phyloP scores from a whole-genome alignment of 1,140 invertebrate genomes.

The Maniola jurtina region DNA sequence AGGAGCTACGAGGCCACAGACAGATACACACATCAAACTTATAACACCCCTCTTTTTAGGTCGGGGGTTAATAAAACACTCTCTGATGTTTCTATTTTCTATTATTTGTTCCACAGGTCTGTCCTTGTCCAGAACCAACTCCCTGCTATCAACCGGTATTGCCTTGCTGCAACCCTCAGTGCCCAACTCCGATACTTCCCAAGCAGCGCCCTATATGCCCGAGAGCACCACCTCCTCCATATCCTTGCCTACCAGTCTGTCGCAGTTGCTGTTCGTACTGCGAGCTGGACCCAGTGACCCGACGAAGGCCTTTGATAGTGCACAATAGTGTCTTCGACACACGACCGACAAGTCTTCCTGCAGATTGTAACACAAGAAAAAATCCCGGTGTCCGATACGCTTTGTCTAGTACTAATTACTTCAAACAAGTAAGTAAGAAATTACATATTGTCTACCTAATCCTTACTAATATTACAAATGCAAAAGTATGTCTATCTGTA shows the following conservation, averaged over 20 bases:
- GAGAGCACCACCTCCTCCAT: conserved; percentile 51
- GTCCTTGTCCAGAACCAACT: conserved; percentile 58
- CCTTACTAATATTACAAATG: no score
- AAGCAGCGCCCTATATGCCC: conserved; percentile 67
- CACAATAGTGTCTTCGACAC: conserved; percentile 57
- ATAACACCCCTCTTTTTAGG: no score
- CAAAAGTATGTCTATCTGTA: no score
- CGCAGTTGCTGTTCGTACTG: conserved; percentile 57
- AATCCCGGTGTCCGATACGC: conserved; percentile 58
- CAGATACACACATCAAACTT: no score
- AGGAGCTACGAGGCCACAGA: no score
- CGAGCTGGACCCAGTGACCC: conserved; percentile 61
- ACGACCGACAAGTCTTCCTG: conserved; percentile 49
- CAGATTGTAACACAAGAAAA: conserved; percentile 46
- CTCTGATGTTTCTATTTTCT: not conserved
- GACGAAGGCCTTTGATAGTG: conserved; percentile 58
- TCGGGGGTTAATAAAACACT: no score
- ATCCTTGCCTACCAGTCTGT: conserved; percentile 51
- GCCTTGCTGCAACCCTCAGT: conserved; percentile 67
- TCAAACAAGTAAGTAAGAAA: conserved; percentile 47
- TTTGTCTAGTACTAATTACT: conserved; percentile 43
- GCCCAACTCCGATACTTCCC: conserved; percentile 61
- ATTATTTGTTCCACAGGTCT: conserved; percentile 35
- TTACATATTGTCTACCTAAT: not conserved
- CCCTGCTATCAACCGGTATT: conserved; percentile 62